Percentiles rank a stretch among this genome's conserved stretches.
Conservation (phyloP, 2,797 vertebrate genomes). For the Megaceryle alcyon region DNA sequence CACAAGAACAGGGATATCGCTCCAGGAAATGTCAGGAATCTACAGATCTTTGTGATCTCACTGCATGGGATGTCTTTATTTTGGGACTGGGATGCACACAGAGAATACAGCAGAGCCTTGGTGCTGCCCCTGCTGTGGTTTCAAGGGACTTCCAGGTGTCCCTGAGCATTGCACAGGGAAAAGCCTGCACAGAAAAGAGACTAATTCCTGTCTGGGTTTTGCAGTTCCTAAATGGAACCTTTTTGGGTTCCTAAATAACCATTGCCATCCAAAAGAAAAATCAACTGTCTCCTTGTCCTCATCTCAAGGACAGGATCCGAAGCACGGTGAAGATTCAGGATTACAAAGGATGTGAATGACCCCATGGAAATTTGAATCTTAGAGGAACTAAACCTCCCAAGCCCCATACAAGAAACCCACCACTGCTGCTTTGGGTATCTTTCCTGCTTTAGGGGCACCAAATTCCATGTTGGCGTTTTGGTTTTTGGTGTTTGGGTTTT, state of each 20-base stretch:
- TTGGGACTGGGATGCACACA: neutral
- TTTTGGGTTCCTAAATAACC: neutral
- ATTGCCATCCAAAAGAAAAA: accelerated
- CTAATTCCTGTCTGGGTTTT: neutral
- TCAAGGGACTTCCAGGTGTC: accelerated
- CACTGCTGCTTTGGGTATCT: accelerated
- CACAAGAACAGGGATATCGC: neutral
- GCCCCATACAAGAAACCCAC: neutral
- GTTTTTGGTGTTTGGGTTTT: too few relatives aligned
- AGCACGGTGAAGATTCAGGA: accelerated
- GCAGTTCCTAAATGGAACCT: neutral
- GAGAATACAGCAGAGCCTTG: neutral
- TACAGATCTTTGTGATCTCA: accelerated
- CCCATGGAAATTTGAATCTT: neutral
- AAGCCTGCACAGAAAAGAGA: neutral
- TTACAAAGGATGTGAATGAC: neutral
- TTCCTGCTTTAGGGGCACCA: accelerated
- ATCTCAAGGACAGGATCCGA: accelerated
- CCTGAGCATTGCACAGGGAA: neutral
- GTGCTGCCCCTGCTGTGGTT: neutral
- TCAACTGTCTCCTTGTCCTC: neutral
- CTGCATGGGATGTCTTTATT: accelerated
- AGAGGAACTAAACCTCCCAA: neutral
- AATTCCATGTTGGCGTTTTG: too few relatives aligned
- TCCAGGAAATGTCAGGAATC: neutral